phyloP scores from a whole-genome alignment of 1,140 invertebrate genomes.

The Neuroterus valhalla region DNA sequence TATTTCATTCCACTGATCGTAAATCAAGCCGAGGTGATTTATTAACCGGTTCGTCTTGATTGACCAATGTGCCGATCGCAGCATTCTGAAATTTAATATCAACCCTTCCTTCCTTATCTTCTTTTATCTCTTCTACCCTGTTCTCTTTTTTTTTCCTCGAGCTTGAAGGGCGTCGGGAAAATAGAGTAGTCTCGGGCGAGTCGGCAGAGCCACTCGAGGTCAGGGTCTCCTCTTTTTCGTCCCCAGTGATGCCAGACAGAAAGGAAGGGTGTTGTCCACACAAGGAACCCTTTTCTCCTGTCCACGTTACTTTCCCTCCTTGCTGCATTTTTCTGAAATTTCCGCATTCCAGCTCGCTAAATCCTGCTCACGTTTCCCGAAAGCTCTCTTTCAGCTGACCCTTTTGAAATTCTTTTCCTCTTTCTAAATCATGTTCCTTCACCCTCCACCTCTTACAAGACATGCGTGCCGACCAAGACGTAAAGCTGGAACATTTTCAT shows the following conservation, averaged over 20 bases:
- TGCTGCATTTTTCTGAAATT: not conserved
- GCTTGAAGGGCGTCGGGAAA: not conserved
- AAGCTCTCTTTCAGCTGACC: too few species aligned
- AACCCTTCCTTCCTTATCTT: too few species aligned
- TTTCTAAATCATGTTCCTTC: not conserved
- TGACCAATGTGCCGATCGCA: not conserved
- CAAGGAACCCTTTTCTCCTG: not conserved
- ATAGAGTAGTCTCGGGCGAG: not conserved
- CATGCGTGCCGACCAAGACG: not conserved
- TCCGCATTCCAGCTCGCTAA: not conserved
- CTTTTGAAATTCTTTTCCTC: not conserved
- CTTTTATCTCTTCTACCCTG: not conserved
- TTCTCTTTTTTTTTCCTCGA: not conserved
- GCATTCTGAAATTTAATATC: too few species aligned
- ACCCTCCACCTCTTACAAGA: not conserved
- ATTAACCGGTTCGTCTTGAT: constrained; percentile 22
- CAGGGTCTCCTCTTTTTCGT: not conserved
- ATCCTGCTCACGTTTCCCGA: too few species aligned
- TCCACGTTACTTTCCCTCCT: not conserved
- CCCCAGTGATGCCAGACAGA: too few species aligned
- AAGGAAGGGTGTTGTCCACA: too few species aligned
- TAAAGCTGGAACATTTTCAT: constrained; percentile 49
- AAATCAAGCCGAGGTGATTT: not conserved
- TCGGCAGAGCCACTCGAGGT: constrained; percentile 1
- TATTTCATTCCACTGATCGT: constrained; percentile 5